Conservation (phyloP, 2,888 invertebrate genomes). For the Nemapogon koenigi region DNA sequence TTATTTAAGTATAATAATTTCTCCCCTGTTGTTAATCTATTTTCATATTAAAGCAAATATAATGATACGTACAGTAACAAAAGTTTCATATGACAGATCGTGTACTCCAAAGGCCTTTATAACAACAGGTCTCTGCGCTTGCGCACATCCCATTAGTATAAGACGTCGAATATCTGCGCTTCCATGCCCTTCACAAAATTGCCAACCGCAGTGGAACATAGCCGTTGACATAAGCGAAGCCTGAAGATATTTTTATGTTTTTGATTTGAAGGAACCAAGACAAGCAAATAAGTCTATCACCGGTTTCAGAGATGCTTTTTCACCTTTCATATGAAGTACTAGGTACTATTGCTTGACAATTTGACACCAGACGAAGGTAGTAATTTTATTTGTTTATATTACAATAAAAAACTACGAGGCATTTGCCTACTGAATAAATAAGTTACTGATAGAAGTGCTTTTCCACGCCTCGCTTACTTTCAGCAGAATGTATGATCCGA, state of each 20-base stretch:
- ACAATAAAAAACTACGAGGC: too few relatives aligned
- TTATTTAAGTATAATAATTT: too few relatives aligned
- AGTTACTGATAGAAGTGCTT: too few relatives aligned
- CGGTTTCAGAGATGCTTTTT: too few relatives aligned
- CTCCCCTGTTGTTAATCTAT: background rate
- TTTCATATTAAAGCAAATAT: background rate
- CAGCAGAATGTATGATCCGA: too few relatives aligned
- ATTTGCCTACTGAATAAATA: too few relatives aligned
- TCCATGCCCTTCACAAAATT: background rate
- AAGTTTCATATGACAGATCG: conserved; percentile 9
- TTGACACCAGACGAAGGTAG: too few relatives aligned
- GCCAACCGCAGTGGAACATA: conserved; percentile 11
- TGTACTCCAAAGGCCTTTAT: conserved; percentile 10
- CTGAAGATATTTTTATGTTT: conserved; percentile 1
- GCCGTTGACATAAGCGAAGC: conserved; percentile 7
- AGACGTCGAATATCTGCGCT: conserved; percentile 8
- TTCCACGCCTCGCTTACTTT: too few relatives aligned
- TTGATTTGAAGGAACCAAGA: background rate
- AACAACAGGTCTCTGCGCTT: conserved; percentile 10
- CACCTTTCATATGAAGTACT: too few relatives aligned
- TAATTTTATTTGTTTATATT: too few relatives aligned
- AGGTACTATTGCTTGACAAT: too few relatives aligned
- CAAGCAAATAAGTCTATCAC: too few relatives aligned
- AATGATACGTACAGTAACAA: conserved; percentile 9
- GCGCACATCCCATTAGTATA: conserved; percentile 12